phyloP scores from a whole-genome alignment of 2,113 vertebrate genomes.

The Vombatus ursinus region DNA sequence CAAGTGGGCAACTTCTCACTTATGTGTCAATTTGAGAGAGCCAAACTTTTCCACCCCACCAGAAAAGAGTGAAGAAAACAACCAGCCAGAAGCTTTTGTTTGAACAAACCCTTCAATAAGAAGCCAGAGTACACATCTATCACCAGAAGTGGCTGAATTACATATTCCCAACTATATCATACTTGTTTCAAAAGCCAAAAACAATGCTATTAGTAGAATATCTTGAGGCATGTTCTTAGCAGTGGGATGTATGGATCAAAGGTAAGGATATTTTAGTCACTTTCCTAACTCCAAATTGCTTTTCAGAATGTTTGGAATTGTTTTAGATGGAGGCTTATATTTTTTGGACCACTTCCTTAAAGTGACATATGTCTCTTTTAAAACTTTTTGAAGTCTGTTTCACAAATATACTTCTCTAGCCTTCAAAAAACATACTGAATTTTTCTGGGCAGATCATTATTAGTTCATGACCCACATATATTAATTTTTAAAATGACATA shows the following conservation, averaged over 20 bases:
- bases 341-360: not conserved
- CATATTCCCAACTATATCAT: not conserved
- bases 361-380: not conserved
- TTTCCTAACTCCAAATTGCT: not conserved
- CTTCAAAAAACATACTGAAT: not conserved
- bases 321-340: not conserved
- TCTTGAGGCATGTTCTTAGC: not conserved
- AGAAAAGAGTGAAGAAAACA: not conserved
- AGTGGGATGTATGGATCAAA: not conserved
- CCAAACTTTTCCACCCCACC: not conserved
- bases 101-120: not conserved
- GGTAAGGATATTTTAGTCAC: not conserved
- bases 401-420: not conserved
- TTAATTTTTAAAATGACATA: not conserved
- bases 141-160: not conserved
- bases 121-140: not conserved
- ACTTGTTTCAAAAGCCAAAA: not conserved
- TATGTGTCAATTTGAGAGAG: not conserved
- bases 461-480: not conserved
- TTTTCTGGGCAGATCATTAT: not conserved
- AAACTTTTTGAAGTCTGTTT: not conserved
- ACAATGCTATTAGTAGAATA: not conserved
- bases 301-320: not conserved
- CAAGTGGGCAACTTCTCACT: not conserved
- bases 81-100: not conserved